Evolutionary conservation across 2,797 vertebrate genomes (phyloP).

Genomic region (Fratercula arctica): DNA sequence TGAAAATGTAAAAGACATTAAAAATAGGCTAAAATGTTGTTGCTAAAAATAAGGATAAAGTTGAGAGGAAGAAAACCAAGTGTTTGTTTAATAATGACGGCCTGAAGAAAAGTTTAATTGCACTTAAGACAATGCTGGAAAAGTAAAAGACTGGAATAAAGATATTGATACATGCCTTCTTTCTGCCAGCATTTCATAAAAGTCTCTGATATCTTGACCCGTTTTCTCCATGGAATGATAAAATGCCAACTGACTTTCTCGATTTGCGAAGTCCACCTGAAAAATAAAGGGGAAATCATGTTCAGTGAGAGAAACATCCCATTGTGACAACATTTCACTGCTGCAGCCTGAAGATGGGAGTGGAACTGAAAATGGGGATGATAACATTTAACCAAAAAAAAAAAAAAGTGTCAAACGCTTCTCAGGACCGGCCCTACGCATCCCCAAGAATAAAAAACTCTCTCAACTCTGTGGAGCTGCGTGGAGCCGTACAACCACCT

Average conservation of each 20-base stretch:
- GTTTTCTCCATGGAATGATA: constrained; percentile 99
- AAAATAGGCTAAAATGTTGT: neutral
- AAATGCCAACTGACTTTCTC: constrained; percentile 98
- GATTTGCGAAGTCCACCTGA: constrained; percentile 99
- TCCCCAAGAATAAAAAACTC: neutral
- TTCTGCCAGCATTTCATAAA: constrained; percentile 94
- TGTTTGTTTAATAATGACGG: neutral
- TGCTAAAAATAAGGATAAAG: neutral
- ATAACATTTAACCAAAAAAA: neutral
- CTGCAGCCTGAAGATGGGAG: neutral
- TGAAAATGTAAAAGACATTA: neutral
- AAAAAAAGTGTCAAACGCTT: neutral
- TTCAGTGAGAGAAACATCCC: neutral
- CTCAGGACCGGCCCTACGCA: neutral
- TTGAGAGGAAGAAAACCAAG: neutral
- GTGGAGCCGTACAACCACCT: neutral
- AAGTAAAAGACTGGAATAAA: neutral
- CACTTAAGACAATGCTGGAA: neutral
- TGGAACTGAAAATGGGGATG: neutral
- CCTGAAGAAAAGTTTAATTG: neutral
- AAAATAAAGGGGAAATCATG: constrained; percentile 7
- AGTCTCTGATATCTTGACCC: constrained; percentile 97
- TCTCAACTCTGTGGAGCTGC: neutral
- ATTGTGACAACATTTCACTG: neutral
- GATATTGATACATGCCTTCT: constrained; percentile 82